Percentiles rank a stretch among this genome's conserved stretches.
Evolutionary conservation across 2,888 invertebrate genomes (phyloP).

Genomic region (Caenorhabditis sp.): DNA sequence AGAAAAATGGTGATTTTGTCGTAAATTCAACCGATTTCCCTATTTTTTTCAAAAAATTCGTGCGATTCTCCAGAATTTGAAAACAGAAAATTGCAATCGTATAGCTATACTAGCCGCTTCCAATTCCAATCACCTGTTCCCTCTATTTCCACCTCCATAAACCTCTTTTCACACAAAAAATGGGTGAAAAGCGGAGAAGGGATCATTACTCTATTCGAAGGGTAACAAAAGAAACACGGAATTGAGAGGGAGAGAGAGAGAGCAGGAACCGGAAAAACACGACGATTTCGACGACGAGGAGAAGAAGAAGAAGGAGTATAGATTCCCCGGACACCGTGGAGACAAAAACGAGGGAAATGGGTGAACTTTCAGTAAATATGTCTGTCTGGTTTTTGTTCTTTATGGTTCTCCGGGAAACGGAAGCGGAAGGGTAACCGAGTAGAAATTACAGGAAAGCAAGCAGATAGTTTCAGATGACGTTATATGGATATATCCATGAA

Average conservation of each 20-base stretch:
- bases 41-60: too few relatives aligned
- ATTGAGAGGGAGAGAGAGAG: not conserved
- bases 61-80: too few relatives aligned
- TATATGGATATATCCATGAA: too few relatives aligned
- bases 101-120: not conserved
- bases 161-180: not conserved
- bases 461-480: too few relatives aligned
- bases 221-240: not conserved
- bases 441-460: too few relatives aligned
- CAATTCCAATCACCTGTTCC: not conserved
- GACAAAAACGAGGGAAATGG: not conserved
- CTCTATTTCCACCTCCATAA: not conserved
- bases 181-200: not conserved
- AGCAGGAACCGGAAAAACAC: not conserved
- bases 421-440: too few relatives aligned
- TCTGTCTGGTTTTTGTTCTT: too few relatives aligned
- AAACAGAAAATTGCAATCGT: too few relatives aligned
- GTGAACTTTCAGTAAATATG: not conserved
- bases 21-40: too few relatives aligned
- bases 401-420: not conserved
- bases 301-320: not conserved
- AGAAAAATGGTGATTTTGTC: too few relatives aligned
- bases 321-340: too few relatives aligned
- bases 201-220: not conserved
- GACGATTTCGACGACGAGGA: not conserved